Evolutionary conservation across 2,113 vertebrate species (phyloP), one percentile per base, ranked within the genome.

Genomic region (Megaleporinus macrocephalus): DNA sequence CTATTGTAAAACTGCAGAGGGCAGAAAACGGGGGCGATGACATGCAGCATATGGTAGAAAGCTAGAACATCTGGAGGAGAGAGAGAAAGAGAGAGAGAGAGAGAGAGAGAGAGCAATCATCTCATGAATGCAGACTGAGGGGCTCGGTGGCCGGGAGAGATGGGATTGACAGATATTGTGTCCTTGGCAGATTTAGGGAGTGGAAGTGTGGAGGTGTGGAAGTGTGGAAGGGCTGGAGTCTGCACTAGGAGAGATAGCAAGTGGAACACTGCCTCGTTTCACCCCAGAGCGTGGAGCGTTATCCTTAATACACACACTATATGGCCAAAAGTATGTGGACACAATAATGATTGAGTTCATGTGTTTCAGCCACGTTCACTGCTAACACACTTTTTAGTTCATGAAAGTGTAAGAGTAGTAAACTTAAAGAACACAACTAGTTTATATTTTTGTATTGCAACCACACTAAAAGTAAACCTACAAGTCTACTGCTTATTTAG

Each of bases 1-100:
- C 63, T 70, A 62, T 49, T 69, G 72, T 81, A 51, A 69, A 81
- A 69, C 62, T 26, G n/a, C 36, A 68, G 33, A 47, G 53, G 80
- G 80, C 16, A 82, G 49, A 66, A 41, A 47, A 9, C 26, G 18
- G 14, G 24, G 70, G 26, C 55, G 41, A 72, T 65, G 36, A 80
- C 61, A 75, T 59, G 73, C 49, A 80, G 83, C 26, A 61, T 61
- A 70, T 53, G 44, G 29, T 44, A 44, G 24, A 5, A 9, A 12
- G 44, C 22, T n/a, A 27, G 51, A 53, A 26, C 5, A 16, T 68
- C 33, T 55, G 68, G 9, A 13, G 20, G 65, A 59, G 18, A 41
- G 73, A 75, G 30, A 33, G 51, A 74, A 18, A 59, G 30, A 61
- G 73, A 26, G 33, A 71, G 47, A 36, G 18, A 75, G 53, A 75